These are phyloP conservation scores for Protobothrops mucrosquamatus DNA, from an alignment of 2,113 vertebrate species.

Conservation along the genomic window DNA sequence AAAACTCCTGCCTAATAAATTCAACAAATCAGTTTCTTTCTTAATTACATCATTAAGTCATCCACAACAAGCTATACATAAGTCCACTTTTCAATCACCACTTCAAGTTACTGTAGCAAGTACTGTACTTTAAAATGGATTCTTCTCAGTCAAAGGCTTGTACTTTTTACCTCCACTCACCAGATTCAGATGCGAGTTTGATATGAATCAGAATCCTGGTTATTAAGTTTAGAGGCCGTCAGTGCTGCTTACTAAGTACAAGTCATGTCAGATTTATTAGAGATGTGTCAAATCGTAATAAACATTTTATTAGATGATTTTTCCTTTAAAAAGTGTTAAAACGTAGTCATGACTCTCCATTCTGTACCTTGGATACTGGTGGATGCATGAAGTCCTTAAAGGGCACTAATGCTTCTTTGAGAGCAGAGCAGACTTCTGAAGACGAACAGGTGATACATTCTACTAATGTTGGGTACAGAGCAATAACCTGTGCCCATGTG, in stretches of 20 bases:
- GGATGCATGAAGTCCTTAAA: constrained; percentile 99
- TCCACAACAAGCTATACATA: constrained; percentile 89
- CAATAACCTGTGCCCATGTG: constrained; percentile 96
- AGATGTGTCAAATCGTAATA: constrained; percentile 60
- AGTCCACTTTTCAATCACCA: constrained; percentile 80
- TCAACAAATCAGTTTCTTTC: constrained; percentile 69
- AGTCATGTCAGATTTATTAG: constrained; percentile 64
- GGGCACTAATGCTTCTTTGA: constrained; percentile 94
- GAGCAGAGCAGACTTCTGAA: constrained; percentile 91
- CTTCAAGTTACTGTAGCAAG: constrained; percentile 74
- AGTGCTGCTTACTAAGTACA: constrained; percentile 67
- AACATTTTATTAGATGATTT: constrained; percentile 51
- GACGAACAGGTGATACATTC: constrained; percentile 98
- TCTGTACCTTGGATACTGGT: constrained; percentile 92
- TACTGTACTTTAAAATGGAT: constrained; percentile 69
- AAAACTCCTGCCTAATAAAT: constrained; percentile 83
- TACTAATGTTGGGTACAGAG: constrained; percentile 94
- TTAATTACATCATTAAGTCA: constrained; percentile 85
- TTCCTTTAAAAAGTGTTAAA: constrained; percentile 59
- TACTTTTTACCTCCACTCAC: constrained; percentile 58
- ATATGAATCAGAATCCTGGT: constrained; percentile 62
- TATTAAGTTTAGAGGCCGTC: constrained; percentile 70
- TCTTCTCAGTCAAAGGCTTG: constrained; percentile 67
- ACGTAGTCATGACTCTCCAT: constrained; percentile 91
- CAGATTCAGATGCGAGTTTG: constrained; percentile 60